Evolutionary conservation across 2,888 invertebrate species (phyloP), one percentile per base, ranked within the genome.

Genomic region (Ormyrus thymus): DNA sequence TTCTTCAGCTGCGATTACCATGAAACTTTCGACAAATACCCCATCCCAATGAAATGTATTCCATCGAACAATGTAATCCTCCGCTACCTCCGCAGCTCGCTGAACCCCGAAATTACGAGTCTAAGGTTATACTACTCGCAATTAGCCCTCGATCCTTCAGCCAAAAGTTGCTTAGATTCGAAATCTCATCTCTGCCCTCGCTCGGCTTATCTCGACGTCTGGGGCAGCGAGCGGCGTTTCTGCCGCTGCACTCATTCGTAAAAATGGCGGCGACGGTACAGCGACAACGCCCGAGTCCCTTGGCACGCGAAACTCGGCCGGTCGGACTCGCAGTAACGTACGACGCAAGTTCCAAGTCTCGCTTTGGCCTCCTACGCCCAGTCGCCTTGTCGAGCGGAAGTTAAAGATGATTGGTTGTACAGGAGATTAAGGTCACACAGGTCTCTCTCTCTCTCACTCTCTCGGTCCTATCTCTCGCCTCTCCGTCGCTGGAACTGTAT

Each of bases 361-460:
- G 72, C 53, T 66, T 77, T 58, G 72, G 45, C 46, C 61, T 45
- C 45, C 56, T 61, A 29, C 71, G 46, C 11, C 13, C 45, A 13
- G 62, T 56, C 45, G 64, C 70, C 69, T 29, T 29, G 29, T 48
- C 51, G 55, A 71, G 55, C 71, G 66, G 50, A 73, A 80, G 76
- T 80, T 80, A 76, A 76, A 76, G 80, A 80, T 80, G 80, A 80
- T 80, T 80, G 72, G 76, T 69, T 73, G 73, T 66, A 61, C 64
- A n/a, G 76, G 51, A 66, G 69, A 80, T 80, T 80, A 73, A 80
- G 76, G 80, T 76, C 80, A 58, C 69, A 43, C 65, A 46, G 79
- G 75, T 75, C 68, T 68, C 51, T 15, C 13, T 6, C 48, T 45
- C 62, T 45, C 71, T 13, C 13, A 7, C 9, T 51, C 72, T 56